Evolutionary conservation across 2,888 invertebrate species (phyloP).

Genomic region (Siphonodentalium dalli): DNA sequence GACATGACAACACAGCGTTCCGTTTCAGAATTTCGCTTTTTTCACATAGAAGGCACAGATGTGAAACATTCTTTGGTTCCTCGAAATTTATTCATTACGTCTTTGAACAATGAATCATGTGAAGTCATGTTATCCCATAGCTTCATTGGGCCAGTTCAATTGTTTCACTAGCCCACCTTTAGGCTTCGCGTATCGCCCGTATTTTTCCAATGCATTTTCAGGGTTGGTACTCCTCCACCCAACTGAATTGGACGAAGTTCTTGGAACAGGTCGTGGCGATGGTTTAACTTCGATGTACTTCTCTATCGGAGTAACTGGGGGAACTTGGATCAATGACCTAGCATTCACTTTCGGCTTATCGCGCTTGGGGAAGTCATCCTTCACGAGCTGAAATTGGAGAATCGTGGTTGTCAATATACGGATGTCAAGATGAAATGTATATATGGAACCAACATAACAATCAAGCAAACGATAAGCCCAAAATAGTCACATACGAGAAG

Average conservation of each 20-base stretch:
- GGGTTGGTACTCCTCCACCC: constrained; percentile 60
- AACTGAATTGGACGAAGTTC: constrained; percentile 54
- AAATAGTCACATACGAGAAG: too few species aligned
- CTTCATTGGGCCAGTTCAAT: constrained; percentile 63
- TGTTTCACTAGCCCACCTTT: constrained; percentile 59
- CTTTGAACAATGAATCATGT: too few species aligned
- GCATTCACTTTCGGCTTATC: constrained; percentile 36
- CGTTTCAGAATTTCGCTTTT: too few species aligned
- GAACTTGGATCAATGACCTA: constrained; percentile 41
- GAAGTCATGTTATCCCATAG: too few species aligned
- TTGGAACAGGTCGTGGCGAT: constrained; percentile 57
- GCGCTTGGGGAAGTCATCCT: constrained; percentile 52
- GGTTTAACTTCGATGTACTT: constrained; percentile 58
- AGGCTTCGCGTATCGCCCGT: constrained; percentile 59
- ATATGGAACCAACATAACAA: too few species aligned
- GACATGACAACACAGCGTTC: too few species aligned
- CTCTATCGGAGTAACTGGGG: constrained; percentile 58
- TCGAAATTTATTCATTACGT: too few species aligned
- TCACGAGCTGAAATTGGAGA: constrained; percentile 60
- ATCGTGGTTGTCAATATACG: too few species aligned
- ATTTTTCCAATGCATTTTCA: constrained; percentile 53
- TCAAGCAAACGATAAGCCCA: too few species aligned
- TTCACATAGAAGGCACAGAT: too few species aligned
- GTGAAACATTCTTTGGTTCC: too few species aligned
- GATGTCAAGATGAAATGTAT: too few species aligned